Percentiles rank a stretch among this genome's conserved stretches.
These are phyloP conservation scores for Dryocosmus kuriphilus DNA, from an alignment of 2,888 invertebrate genomes.

Conservation along the genomic window DNA sequence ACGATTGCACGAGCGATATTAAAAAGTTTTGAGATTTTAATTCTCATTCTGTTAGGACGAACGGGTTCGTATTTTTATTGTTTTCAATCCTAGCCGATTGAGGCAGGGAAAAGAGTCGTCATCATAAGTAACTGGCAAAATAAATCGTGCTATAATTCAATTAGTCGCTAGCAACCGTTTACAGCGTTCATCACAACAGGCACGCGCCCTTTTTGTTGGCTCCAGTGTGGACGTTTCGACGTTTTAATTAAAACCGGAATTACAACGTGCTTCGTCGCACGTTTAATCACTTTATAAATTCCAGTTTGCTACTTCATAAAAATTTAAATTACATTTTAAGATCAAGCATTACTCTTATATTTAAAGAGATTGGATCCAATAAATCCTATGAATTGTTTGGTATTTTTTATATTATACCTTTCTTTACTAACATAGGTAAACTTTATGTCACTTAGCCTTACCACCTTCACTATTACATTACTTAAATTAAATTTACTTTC, in stretches of 20 bases:
- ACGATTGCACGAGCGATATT: conserved; percentile 11
- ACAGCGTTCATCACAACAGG: conserved; percentile 16
- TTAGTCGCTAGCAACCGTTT: conserved; percentile 26
- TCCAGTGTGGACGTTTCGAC: conserved; percentile 27
- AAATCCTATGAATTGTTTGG: background rate
- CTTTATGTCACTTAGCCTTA: background rate
- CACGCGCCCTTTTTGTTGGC: background rate
- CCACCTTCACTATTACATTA: too few species aligned
- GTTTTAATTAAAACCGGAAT: conserved; percentile 35
- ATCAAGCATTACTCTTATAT: conserved; percentile 5
- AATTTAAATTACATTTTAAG: conserved; percentile 8
- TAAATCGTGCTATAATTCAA: conserved; percentile 31
- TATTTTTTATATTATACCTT: background rate
- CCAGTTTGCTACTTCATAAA: conserved; percentile 11
- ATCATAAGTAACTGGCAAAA: conserved; percentile 18
- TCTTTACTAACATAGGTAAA: too few species aligned
- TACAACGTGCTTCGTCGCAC: conserved; percentile 16
- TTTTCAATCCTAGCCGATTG: conserved; percentile 11
- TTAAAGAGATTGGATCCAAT: background rate
- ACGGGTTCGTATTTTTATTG: background rate
- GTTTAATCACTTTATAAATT: conserved; percentile 36
- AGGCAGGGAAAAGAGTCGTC: background rate
- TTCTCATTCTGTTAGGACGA: conserved; percentile 7
- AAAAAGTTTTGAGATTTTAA: background rate
- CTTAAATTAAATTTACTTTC: background rate